Evolutionary conservation across 2,888 invertebrate genomes (phyloP).

Genomic region (Petrolisthes manimaculis): DNA sequence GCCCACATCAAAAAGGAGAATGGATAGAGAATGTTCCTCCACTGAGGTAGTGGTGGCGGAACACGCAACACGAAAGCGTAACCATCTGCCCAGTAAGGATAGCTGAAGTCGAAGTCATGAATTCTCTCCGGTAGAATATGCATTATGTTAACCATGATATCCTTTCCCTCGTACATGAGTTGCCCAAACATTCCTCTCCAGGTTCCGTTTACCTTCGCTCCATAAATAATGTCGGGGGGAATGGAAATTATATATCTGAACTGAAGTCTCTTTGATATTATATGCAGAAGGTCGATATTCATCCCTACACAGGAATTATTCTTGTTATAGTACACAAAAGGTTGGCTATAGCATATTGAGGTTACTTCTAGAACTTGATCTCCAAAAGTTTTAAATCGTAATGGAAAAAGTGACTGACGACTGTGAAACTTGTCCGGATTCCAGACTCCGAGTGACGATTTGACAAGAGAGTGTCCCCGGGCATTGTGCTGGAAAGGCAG

Average conservation of each 20-base stretch:
- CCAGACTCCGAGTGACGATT: slow-evolving; percentile 16
- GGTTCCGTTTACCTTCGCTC: slow-evolving; percentile 44
- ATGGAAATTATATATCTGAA: slow-evolving; percentile 40
- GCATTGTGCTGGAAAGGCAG: neutral
- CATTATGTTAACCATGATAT: slow-evolving; percentile 37
- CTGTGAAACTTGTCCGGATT: slow-evolving; percentile 4
- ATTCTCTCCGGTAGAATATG: slow-evolving; percentile 12
- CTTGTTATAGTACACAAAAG: slow-evolving; percentile 29
- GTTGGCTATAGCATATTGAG: neutral
- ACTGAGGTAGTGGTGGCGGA: slow-evolving; percentile 47
- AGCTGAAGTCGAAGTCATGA: slow-evolving; percentile 37
- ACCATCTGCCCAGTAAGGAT: slow-evolving; percentile 44
- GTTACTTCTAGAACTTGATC: neutral
- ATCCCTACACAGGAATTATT: slow-evolving; percentile 24
- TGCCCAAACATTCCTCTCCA: slow-evolving; percentile 59
- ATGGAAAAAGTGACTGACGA: slow-evolving; percentile 4
- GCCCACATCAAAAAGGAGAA: slow-evolving; percentile 41
- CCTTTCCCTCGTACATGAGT: slow-evolving; percentile 31
- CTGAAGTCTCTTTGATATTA: slow-evolving; percentile 35
- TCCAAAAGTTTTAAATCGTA: slow-evolving; percentile 24
- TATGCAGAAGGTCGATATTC: slow-evolving; percentile 31
- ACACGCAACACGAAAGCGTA: slow-evolving; percentile 33
- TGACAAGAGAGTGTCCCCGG: neutral
- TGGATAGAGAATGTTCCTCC: slow-evolving; percentile 47
- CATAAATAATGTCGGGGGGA: slow-evolving; percentile 18